Percentiles rank a stretch among this genome's conserved stretches.
These are phyloP conservation scores for Sorex araneus DNA, from an alignment of 2,113 vertebrate genomes.

Conservation along the genomic window DNA sequence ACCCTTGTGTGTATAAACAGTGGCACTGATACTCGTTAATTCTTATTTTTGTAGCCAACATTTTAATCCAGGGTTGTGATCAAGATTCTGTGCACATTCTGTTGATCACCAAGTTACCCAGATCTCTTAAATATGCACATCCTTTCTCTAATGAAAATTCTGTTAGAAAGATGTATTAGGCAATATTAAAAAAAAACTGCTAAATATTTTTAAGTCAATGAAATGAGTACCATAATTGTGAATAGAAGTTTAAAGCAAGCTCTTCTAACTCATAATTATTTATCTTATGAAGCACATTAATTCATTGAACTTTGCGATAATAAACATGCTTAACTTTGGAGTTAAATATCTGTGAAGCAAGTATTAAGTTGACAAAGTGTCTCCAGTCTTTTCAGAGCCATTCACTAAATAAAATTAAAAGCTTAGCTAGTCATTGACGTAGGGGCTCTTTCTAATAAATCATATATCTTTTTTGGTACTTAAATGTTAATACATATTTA, in stretches of 20 bases:
- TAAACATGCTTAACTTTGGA: slow-evolving; percentile 13
- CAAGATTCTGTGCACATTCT: background rate
- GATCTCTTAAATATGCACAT: background rate
- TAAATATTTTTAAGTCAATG: background rate
- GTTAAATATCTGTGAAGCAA: slow-evolving; percentile 18
- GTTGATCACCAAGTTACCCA: background rate
- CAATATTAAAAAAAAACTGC: background rate
- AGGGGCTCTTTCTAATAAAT: background rate
- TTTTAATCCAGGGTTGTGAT: background rate
- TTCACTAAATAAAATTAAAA: background rate
- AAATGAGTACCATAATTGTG: background rate
- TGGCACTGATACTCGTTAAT: background rate
- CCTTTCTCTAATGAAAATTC: background rate
- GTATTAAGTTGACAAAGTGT: background rate
- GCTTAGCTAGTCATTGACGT: background rate
- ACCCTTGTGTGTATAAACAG: background rate
- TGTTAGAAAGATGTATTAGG: background rate
- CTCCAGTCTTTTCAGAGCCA: background rate
- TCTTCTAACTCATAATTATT: background rate
- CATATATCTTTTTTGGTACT: slow-evolving; percentile 1
- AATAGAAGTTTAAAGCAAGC: background rate
- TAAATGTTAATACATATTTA: background rate
- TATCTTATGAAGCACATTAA: slow-evolving; percentile 13
- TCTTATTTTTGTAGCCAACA: slow-evolving; percentile 27
- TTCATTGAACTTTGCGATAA: background rate